Percentiles rank a stretch among this genome's conserved stretches.
phyloP scores from a whole-genome alignment of 2,113 vertebrate species.

The Piaya cayana region DNA sequence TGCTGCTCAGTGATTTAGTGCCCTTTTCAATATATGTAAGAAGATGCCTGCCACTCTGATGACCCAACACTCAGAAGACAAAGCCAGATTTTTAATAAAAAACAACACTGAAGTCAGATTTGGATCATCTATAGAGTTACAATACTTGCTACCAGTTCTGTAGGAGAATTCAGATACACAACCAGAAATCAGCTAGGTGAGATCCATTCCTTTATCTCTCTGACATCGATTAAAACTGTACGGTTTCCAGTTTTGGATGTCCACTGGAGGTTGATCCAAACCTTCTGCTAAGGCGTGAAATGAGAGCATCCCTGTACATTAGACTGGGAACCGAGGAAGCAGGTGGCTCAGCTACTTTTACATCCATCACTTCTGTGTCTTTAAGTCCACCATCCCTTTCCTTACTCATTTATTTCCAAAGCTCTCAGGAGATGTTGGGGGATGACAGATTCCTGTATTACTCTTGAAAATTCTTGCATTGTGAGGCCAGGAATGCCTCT shows the following conservation, averaged over 20 bases:
- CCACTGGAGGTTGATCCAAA: not conserved
- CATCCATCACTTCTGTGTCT: not conserved
- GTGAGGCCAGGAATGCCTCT: constrained; percentile 34
- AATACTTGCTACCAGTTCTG: not conserved
- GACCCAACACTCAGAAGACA: not conserved
- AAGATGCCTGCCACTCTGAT: not conserved
- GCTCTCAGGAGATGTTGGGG: not conserved
- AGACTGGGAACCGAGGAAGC: not conserved
- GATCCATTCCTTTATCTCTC: not conserved
- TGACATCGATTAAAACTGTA: not conserved
- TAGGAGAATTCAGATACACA: rapidly evolving
- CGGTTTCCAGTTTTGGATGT: not conserved
- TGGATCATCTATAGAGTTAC: not conserved
- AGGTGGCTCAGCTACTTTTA: not conserved
- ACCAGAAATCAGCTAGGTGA: not conserved
- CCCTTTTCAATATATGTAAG: constrained; percentile 6
- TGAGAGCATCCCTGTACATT: not conserved
- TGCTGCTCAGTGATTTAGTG: not conserved
- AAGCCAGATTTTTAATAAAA: not conserved
- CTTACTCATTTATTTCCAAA: constrained; percentile 12
- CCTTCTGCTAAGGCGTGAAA: not conserved
- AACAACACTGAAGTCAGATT: not conserved
- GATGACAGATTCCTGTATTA: not conserved
- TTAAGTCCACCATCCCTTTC: constrained; percentile 4
- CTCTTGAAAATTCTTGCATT: constrained; percentile 33